Percentiles rank a stretch among this genome's conserved stretches.
Evolutionary conservation across 2,888 invertebrate species (phyloP).

Genomic region (Mesorhabditis spiculigera): DNA sequence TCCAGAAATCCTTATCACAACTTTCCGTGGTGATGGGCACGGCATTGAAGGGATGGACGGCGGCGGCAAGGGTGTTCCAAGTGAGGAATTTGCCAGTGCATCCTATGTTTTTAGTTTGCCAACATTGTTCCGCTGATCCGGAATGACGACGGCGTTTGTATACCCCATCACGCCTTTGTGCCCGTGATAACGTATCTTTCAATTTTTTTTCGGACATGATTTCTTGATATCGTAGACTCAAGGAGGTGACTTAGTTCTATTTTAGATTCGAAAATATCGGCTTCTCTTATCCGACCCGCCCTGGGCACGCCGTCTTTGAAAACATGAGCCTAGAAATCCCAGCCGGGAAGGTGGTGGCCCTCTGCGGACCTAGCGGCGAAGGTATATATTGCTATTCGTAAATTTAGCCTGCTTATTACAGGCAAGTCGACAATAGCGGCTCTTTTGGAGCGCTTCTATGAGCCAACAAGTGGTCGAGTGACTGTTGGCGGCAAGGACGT

Average conservation of each 20-base stretch:
- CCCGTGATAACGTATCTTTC: neutral
- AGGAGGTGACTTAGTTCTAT: neutral
- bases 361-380: constrained; percentile 88
- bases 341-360: constrained; percentile 82
- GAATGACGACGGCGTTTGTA: constrained; percentile 69
- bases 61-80: constrained; percentile 86
- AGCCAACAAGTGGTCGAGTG: constrained; percentile 72
- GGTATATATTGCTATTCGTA: constrained; percentile 63
- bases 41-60: constrained; percentile 79
- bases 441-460: constrained; percentile 84
- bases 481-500: constrained; percentile 75
- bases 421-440: constrained; percentile 85
- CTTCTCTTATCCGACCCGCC: constrained; percentile 79
- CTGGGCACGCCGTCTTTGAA: constrained; percentile 70
- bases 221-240: neutral
- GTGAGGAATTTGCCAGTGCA: constrained; percentile 62
- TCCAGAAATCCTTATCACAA: constrained; percentile 82
- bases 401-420: constrained; percentile 26
- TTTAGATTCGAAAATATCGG: constrained; percentile 79
- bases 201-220: neutral
- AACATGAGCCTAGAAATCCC: constrained; percentile 79
- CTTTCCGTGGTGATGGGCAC: constrained; percentile 85
- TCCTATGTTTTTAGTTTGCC: constrained; percentile 27
- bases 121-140: constrained; percentile 62
- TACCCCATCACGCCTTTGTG: constrained; percentile 73